Percentiles rank a stretch among this genome's conserved stretches.
Evolutionary conservation across 2,113 vertebrate species (phyloP).

Genomic region (Daubentonia madagascariensis): DNA sequence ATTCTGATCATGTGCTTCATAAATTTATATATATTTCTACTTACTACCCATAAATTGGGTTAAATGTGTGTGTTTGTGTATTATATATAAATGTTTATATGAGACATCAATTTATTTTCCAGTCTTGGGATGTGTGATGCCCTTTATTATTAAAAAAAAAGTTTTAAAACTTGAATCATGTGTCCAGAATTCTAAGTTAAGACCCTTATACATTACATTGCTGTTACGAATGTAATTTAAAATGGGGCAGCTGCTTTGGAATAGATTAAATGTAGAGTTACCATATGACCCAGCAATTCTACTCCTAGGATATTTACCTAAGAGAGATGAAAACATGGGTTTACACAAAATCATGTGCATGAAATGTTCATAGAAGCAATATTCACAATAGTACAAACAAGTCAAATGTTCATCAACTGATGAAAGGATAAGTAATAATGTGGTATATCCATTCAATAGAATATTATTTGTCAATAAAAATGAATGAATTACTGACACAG

Average conservation of each 20-base stretch:
- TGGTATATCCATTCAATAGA: neutral
- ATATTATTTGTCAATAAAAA: constrained; percentile 25
- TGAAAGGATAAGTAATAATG: neutral
- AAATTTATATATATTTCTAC: neutral
- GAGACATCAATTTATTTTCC: neutral
- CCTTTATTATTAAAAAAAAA: neutral
- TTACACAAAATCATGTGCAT: neutral
- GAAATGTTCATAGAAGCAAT: neutral
- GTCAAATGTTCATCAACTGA: neutral
- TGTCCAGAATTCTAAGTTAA: neutral
- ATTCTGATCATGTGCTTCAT: neutral
- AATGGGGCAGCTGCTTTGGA: neutral
- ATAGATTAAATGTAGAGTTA: neutral
- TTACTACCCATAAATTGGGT: neutral
- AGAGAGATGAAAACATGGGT: neutral
- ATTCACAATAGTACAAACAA: neutral
- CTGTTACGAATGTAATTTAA: neutral
- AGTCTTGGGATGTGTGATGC: neutral
- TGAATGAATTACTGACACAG: neutral
- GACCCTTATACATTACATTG: neutral
- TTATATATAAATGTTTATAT: neutral
- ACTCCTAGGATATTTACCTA: neutral
- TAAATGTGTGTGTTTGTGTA: neutral
- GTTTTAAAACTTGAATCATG: neutral
- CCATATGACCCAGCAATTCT: neutral